Conservation (phyloP, 2,888 invertebrate species). For the Melinopterus prodromus region DNA sequence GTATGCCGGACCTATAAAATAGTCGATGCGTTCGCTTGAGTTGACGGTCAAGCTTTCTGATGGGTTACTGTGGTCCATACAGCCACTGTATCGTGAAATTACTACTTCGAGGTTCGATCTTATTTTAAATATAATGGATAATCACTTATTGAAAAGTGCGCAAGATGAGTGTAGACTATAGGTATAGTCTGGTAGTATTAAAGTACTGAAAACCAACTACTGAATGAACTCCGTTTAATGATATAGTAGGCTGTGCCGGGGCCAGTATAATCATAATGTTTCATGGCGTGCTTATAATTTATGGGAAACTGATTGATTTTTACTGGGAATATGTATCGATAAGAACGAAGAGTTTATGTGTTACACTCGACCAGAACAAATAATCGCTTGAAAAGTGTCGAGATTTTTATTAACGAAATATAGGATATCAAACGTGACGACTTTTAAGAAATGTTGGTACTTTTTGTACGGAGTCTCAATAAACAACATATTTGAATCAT, state of each 20-base stretch:
- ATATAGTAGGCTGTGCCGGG: not conserved
- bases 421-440: too few relatives aligned
- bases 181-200: not conserved
- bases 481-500: too few relatives aligned
- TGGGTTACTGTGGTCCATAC: not conserved
- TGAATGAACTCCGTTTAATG: not conserved
- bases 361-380: not conserved
- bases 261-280: not conserved
- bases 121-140: constrained; percentile 4
- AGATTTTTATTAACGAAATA: too few relatives aligned
- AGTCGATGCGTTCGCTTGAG: not conserved
- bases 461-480: too few relatives aligned
- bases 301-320: constrained; percentile 4
- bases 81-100: not conserved
- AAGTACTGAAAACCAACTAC: not conserved
- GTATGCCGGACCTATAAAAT: not conserved
- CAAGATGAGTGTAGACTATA: not conserved
- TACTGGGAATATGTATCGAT: not conserved
- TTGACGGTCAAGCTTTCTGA: not conserved
- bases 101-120: not conserved
- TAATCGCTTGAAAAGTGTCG: not conserved
- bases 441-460: too few relatives aligned
- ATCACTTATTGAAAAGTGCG: constrained; percentile 4
- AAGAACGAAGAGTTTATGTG: not conserved
- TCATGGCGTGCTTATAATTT: not conserved